Evolutionary conservation across 2,888 invertebrate species (phyloP), one percentile per base, ranked within the genome.

Genomic region (Lycaena phlaeas): DNA sequence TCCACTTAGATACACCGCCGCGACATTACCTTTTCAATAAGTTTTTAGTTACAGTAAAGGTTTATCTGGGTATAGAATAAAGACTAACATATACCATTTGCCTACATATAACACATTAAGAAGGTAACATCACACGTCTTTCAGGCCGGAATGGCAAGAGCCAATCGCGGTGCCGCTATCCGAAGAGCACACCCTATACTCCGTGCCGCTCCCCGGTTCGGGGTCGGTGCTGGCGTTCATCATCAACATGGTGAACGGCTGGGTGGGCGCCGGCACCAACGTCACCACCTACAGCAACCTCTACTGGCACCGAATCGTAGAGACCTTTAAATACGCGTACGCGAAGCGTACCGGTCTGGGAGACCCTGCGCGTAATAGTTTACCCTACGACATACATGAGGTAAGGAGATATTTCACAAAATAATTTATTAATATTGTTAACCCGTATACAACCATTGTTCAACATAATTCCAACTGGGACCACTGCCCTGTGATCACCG

Each of bases 251-350:
- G 76, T 96, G 54, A 86, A 87, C 39, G 86, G 79, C 7, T 88
- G 86, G 73, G 70, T 77, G 4, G 85, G 88, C 41, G 68, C 71
- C 22, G 69, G 63, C 4, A 52, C 65, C 5, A 50, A 50, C 38
- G 81, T 69, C 22, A 57, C 81, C n/a, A 45, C 52, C 2, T 67
- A 62, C 47, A 64, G 70, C 51, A 47, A 51, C 44, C 72, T 79
- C 10, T 82, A 82, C 64, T 92, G 92, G 86, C 98, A 98, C 56
- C 88, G 94, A 48, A 85, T 96, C 49, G 84, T 93, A 5, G 98
- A 98, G 68, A 88, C 93, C 3, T 94, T 96, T 74, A 98, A 98
- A 70, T 97, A 91, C 79, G 96, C 92, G 11, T 97, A 93, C 69
- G 97, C 94, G 1, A 88, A 90, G 60, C 85, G 97, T 51, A 93